Percentiles rank a stretch among this genome's conserved stretches.
These are phyloP conservation scores for Leptinotarsa undecemlineata DNA, from an alignment of 1,140 invertebrate species.

Conservation along the genomic window DNA sequence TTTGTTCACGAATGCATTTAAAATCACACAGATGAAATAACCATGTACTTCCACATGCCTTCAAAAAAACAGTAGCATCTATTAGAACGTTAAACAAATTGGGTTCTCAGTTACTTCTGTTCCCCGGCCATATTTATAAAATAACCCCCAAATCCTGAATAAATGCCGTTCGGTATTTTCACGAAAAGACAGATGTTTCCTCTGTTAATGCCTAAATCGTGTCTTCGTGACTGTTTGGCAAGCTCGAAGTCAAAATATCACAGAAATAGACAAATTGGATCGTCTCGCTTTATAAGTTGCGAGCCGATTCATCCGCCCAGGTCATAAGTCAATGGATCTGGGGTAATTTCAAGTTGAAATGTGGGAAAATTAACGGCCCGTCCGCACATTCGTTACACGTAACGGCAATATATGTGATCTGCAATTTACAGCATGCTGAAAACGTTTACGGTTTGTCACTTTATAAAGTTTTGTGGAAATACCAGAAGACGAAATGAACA, in stretches of 20 bases:
- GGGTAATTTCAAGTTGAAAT: conserved; percentile 8
- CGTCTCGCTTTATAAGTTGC: conserved; percentile 25
- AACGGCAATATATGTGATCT: conserved; percentile 1
- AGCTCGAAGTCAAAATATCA: conserved; percentile 34
- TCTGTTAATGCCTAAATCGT: conserved; percentile 36
- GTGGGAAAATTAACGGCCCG: neutral
- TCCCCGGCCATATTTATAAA: conserved; percentile 15
- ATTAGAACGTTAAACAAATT: no score
- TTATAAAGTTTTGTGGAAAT: no score
- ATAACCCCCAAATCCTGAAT: conserved; percentile 13
- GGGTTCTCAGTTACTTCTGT: neutral
- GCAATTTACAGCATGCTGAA: conserved; percentile 5
- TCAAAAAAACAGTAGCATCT: no score
- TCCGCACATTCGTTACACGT: neutral
- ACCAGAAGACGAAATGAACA: no score
- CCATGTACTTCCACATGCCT: no score
- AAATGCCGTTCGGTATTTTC: conserved; percentile 15
- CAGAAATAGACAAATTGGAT: conserved; percentile 40
- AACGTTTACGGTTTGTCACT: neutral
- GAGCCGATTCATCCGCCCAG: conserved; percentile 12
- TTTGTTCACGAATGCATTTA: no score
- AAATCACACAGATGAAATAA: no score
- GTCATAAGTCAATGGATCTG: conserved; percentile 26
- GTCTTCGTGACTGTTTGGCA: conserved; percentile 33
- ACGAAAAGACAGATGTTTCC: conserved; percentile 32